phyloP scores from a whole-genome alignment of 2,888 invertebrate species.

The Acrobasis consociella region DNA sequence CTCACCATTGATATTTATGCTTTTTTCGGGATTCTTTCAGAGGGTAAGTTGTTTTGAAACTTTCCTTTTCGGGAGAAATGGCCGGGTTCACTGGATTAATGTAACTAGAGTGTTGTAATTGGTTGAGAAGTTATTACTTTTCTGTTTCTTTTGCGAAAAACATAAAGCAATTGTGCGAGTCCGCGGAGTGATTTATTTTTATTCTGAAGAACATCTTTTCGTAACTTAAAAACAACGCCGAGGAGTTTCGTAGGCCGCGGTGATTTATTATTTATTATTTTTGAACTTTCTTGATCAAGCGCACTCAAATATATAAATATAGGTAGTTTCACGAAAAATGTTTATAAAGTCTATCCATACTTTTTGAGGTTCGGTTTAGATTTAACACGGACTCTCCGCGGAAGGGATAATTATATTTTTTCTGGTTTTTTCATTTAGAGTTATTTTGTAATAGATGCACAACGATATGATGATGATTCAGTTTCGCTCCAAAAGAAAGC shows the following conservation, averaged over 20 bases:
- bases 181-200: slow-evolving; percentile 66
- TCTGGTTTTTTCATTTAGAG: too few species aligned
- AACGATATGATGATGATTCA: too few species aligned
- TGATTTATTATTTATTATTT: slow-evolving; percentile 60
- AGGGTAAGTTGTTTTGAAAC: slow-evolving; percentile 70
- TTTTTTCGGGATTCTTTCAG: slow-evolving; percentile 64
- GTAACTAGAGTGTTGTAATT: slow-evolving; percentile 75
- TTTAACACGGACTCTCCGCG: too few species aligned
- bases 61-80: slow-evolving; percentile 64
- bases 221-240: slow-evolving; percentile 60
- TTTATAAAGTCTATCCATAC: too few species aligned
- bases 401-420: too few species aligned
- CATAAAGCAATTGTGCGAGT: slow-evolving; percentile 70
- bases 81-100: slow-evolving; percentile 66
- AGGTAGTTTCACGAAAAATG: background rate
- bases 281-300: slow-evolving; percentile 43
- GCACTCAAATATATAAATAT: too few species aligned
- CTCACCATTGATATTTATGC: slow-evolving; percentile 74
- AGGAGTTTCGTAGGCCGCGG: slow-evolving; percentile 53
- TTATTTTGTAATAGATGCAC: too few species aligned
- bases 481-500: too few species aligned
- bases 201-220: slow-evolving; percentile 59
- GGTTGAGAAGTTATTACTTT: slow-evolving; percentile 73
- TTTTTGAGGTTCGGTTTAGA: too few species aligned
- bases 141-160: slow-evolving; percentile 66